A percentile compares a stretch with the other conserved stretches of the same genome.
Conservation (phyloP, 2,113 vertebrate genomes). For the Passer montanus region DNA sequence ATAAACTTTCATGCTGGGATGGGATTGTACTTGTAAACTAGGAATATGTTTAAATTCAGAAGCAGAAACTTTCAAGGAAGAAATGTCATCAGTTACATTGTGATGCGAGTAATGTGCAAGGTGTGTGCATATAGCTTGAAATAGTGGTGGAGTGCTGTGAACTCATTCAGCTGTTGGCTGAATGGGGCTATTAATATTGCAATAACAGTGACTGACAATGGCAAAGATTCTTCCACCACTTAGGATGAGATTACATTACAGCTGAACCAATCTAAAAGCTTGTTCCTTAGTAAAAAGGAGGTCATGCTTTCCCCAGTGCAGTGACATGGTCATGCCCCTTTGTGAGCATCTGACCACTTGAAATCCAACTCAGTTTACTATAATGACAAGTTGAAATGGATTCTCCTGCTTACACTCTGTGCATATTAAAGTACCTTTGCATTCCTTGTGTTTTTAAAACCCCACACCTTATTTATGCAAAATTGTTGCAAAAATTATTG, state of each 20-base stretch:
- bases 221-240: not conserved
- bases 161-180: not conserved
- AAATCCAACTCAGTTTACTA: not conserved
- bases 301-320: not conserved
- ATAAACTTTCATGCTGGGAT: not conserved
- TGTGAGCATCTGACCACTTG: not conserved
- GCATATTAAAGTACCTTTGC: not conserved
- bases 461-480: not conserved
- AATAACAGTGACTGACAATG: not conserved
- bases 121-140: not conserved
- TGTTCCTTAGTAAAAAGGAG: not conserved
- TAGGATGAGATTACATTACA: not conserved
- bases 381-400: not conserved
- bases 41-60: not conserved
- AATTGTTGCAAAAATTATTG: not conserved
- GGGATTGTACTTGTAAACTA: not conserved
- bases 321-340: not conserved
- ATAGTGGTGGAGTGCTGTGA: not conserved
- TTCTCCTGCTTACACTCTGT: not conserved
- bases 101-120: not conserved
- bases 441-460: not conserved
- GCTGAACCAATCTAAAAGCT: not conserved
- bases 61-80: not conserved
- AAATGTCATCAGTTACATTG: not conserved
- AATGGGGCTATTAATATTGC: not conserved